phyloP scores from a whole-genome alignment of 2,797 vertebrate species.

The Nannoperca australis region DNA sequence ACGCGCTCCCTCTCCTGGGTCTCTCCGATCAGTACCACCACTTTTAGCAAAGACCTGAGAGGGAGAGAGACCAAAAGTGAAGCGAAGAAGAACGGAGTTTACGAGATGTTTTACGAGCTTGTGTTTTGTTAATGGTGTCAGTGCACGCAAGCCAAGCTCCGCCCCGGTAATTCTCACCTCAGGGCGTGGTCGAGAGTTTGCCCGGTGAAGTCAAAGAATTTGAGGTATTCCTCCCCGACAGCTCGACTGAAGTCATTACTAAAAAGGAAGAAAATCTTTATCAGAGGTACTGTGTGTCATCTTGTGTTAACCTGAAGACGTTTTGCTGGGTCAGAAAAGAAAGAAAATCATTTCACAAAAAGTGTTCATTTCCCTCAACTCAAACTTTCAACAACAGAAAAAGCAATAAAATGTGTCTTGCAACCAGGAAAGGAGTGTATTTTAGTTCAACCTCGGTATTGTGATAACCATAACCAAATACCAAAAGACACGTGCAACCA shows the following conservation, averaged over 20 bases:
- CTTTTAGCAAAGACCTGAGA: conserved; percentile 88
- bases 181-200: conserved; percentile 89
- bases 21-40: conserved; percentile 93
- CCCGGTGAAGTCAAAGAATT: conserved; percentile 90
- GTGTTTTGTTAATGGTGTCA: neutral
- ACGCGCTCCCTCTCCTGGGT: conserved; percentile 94
- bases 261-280: conserved; percentile 2
- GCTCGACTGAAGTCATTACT: conserved; percentile 85
- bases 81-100: neutral
- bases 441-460: neutral
- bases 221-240: conserved; percentile 91
- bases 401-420: neutral
- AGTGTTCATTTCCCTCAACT: neutral
- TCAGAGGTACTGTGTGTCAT: too few species aligned
- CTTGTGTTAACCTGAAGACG: neutral
- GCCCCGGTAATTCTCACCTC: conserved; percentile 80
- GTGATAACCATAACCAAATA: too few species aligned
- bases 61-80: neutral
- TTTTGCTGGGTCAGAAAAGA: neutral
- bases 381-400: too few species aligned
- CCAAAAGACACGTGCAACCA: neutral
- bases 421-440: neutral
- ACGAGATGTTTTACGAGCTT: neutral
- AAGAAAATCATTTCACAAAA: too few species aligned
- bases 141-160: neutral